Evolutionary conservation across 2,888 invertebrate genomes (phyloP).

Genomic region (Unio pictorum): DNA sequence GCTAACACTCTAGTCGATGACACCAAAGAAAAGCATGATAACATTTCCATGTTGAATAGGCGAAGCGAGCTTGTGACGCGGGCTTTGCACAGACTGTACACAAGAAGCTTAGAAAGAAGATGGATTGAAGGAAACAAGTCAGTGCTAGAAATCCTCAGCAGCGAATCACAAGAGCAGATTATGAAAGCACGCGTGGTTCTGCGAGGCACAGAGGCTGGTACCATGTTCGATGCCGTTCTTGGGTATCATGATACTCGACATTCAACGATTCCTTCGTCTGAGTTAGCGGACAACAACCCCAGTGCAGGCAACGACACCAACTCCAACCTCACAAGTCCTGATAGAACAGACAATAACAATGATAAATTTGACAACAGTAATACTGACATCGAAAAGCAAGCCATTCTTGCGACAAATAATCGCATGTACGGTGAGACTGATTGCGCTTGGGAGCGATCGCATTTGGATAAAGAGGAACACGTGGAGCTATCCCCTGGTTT

Average conservation of each 20-base stretch:
- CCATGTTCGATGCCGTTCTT: slow-evolving; percentile 18
- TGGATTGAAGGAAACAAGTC: slow-evolving; percentile 23
- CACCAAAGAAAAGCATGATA: too few species aligned
- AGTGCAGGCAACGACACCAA: too few species aligned
- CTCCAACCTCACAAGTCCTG: too few species aligned
- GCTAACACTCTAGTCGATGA: too few species aligned
- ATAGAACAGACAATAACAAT: background rate
- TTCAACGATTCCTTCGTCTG: too few species aligned
- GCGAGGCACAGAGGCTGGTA: slow-evolving; percentile 28
- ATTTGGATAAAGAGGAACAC: too few species aligned
- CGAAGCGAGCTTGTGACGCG: slow-evolving; percentile 29
- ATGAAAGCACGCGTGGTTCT: slow-evolving; percentile 38
- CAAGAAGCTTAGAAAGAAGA: slow-evolving; percentile 25
- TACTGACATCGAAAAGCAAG: background rate
- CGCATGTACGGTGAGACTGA: background rate
- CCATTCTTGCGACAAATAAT: background rate
- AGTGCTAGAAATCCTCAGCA: slow-evolving; percentile 27
- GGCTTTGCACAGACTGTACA: slow-evolving; percentile 36
- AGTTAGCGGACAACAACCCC: too few species aligned
- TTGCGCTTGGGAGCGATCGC: too few species aligned
- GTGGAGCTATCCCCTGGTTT: background rate
- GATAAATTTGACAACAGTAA: background rate
- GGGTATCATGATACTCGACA: too few species aligned
- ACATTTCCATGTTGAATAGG: slow-evolving; percentile 4
- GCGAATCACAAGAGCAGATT: slow-evolving; percentile 34